Evolutionary conservation across 2,888 invertebrate species (phyloP), one percentile per base, ranked within the genome.

Genomic region (Spodoptera littoralis): DNA sequence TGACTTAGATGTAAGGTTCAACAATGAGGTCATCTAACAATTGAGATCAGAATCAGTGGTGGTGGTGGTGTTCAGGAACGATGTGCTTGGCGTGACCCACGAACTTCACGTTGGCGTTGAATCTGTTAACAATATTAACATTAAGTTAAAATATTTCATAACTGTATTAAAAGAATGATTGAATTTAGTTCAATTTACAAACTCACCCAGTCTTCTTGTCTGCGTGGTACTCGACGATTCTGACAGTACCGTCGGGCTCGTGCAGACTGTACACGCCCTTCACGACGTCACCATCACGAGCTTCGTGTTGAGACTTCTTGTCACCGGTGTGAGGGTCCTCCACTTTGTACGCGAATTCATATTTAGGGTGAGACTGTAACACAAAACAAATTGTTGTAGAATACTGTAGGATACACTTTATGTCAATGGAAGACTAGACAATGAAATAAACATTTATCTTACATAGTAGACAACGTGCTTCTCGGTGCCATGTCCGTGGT

Each of bases 161-260:
- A 4, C 2, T 2, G 3, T 0, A 30, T 30, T 1, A 30, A 6
- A 30, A 6, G 30, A 6, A 30, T 30, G 3, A 30, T 6, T 30
- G 1, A 4, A 30, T 30, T 30, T 6, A 30, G 30, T 30, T 30
- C 5, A 30, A 30, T 30, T 30, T 4, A 6, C 0, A 9, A n/a
- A 65, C 61, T 55, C 42, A 75, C 76, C 76, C 75, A 18, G 57
- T 65, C 12, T 75, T 71, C 51, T 74, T 70, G 73, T 92, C 91
- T 72, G 91, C 89, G 65, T 90, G 85, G 84, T 93, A 93, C 74
- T 91, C 87, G 43, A 93, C 93, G 52, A 89, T 90, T 55, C 92
- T 85, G 70, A 88, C 77, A 71, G 90, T 89, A 71, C 93, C 92
- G 75, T 93, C 93, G 49, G 93, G 88, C 80, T 93, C 90, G 69